Conservation (phyloP, 2,888 invertebrate genomes). For the Drosophila seclusa region DNA sequence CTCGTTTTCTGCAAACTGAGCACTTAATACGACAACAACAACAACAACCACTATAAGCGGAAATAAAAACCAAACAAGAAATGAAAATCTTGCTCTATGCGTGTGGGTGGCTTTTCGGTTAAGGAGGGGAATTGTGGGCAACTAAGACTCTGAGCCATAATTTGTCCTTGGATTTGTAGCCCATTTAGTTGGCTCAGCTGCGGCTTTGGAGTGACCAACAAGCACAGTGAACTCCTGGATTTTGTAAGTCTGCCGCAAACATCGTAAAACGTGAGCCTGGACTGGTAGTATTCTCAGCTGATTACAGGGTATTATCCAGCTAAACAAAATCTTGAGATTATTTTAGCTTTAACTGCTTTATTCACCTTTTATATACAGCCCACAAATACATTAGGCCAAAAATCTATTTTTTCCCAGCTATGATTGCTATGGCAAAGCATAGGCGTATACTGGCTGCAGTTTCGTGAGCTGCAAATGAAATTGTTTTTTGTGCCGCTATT, state of each 20-base stretch:
- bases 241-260: slow-evolving; percentile 2
- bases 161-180: slow-evolving; percentile 62
- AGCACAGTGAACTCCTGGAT: slow-evolving; percentile 20
- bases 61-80: slow-evolving; percentile 39
- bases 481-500: slow-evolving; percentile 69
- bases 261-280: slow-evolving; percentile 11
- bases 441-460: slow-evolving; percentile 9
- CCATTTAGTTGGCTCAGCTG: slow-evolving; percentile 57
- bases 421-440: slow-evolving; percentile 26
- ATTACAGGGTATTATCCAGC: slow-evolving; percentile 16
- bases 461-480: slow-evolving; percentile 63
- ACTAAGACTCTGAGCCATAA: slow-evolving; percentile 57
- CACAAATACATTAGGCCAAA: slow-evolving; percentile 32
- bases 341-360: neutral
- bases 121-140: slow-evolving; percentile 2
- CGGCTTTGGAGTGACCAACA: slow-evolving; percentile 50
- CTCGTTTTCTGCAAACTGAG: slow-evolving; percentile 57
- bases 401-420: slow-evolving; percentile 52
- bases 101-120: slow-evolving; percentile 4
- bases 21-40: slow-evolving; percentile 52
- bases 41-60: slow-evolving; percentile 21
- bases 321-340: neutral
- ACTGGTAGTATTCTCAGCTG: neutral
- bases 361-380: neutral
- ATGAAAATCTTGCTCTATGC: slow-evolving; percentile 37